phyloP scores from a whole-genome alignment of 2,113 vertebrate species.

The Macrotis lagotis region DNA sequence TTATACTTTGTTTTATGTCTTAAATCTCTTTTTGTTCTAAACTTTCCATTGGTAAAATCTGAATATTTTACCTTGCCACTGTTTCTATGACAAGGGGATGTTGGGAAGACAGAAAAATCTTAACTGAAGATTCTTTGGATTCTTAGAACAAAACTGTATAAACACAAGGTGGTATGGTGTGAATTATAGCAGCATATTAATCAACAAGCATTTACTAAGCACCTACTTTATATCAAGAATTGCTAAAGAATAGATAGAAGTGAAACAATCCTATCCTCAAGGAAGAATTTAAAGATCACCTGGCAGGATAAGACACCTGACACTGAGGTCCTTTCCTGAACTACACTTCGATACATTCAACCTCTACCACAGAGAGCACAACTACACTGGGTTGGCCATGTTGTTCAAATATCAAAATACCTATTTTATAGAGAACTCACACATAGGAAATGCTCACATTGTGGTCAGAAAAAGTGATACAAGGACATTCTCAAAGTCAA shows the following conservation, averaged over 20 bases:
- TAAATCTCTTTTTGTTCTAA: conserved; percentile 32
- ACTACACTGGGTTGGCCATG: too few relatives aligned
- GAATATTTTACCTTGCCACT: conserved; percentile 23
- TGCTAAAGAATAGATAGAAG: not conserved
- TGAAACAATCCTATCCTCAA: not conserved
- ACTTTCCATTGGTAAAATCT: conserved; percentile 46
- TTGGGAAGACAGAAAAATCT: conserved; percentile 2
- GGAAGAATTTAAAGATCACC: too few relatives aligned
- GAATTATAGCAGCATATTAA: not conserved
- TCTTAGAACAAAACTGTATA: conserved; percentile 21
- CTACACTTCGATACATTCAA: too few relatives aligned
- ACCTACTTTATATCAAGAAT: not conserved
- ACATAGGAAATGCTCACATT: too few relatives aligned
- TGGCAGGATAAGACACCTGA: too few relatives aligned
- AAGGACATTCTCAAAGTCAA: too few relatives aligned
- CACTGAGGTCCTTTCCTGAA: too few relatives aligned
- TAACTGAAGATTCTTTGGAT: conserved; percentile 13
- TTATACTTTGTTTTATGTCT: conserved; percentile 43
- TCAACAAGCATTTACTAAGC: not conserved
- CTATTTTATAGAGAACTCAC: too few relatives aligned
- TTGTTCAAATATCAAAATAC: too few relatives aligned
- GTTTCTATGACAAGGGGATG: not conserved
- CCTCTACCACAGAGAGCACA: too few relatives aligned
- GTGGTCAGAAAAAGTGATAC: too few relatives aligned
- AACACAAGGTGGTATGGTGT: not conserved